Percentiles rank a stretch among this genome's conserved stretches.
These are phyloP conservation scores for Pelobates cultripes DNA, from an alignment of 2,797 vertebrate species.

Conservation along the genomic window DNA sequence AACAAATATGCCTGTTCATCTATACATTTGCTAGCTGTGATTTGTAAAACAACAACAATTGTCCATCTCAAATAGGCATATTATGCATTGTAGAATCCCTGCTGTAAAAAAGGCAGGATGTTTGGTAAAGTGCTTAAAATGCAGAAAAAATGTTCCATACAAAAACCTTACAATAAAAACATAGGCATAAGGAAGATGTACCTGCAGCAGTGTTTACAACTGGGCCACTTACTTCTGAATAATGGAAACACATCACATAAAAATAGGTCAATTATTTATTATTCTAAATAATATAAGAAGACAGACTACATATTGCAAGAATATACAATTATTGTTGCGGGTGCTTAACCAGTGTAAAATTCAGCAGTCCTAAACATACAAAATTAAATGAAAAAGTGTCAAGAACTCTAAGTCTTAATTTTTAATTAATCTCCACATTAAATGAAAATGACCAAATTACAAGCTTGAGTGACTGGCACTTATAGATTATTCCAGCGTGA, in stretches of 20 bases:
- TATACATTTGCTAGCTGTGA: no score
- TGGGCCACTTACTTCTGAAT: conserved; percentile 27
- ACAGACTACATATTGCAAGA: conserved; percentile 26
- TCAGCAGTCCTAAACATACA: conserved; percentile 1
- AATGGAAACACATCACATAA: conserved; percentile 34
- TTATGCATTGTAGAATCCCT: no score
- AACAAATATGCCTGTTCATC: no score
- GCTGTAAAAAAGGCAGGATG: no score
- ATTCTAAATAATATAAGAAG: conserved; percentile 14
- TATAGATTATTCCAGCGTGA: conserved; percentile 35
- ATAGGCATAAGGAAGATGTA: not conserved
- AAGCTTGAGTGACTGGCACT: conserved; percentile 31
- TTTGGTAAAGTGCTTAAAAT: no score
- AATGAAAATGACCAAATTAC: conserved; percentile 47
- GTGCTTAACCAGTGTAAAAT: conserved; percentile 12
- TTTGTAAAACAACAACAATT: no score
- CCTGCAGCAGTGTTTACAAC: conserved; percentile 19
- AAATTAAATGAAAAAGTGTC: conserved; percentile 23
- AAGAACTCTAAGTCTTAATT: conserved; percentile 42
- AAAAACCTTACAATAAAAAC: not conserved
- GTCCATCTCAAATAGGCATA: no score
- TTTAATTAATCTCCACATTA: conserved; percentile 44
- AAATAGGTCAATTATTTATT: conserved; percentile 44
- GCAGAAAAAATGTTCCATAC: no score
- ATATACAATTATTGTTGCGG: conserved; percentile 10